phyloP scores from a whole-genome alignment of 2,888 invertebrate genomes.

The Corythucha ciliata region DNA sequence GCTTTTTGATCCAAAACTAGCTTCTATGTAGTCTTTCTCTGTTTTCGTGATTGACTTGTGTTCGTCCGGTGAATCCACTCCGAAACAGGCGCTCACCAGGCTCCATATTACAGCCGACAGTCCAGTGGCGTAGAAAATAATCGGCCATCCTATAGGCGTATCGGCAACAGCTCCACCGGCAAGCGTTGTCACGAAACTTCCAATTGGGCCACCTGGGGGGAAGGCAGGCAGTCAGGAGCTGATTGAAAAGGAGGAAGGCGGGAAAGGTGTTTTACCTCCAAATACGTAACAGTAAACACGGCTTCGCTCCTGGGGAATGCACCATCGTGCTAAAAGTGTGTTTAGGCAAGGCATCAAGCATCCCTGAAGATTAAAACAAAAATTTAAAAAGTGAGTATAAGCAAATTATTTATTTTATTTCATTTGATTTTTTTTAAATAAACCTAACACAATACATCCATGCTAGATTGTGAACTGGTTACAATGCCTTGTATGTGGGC shows the following conservation, averaged over 20 bases:
- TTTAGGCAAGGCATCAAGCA: conserved; percentile 14
- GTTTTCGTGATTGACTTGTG: conserved; percentile 16
- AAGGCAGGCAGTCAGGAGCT: too few relatives aligned
- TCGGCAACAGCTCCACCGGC: conserved; percentile 61
- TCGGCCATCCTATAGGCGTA: conserved; percentile 62
- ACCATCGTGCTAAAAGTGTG: conserved; percentile 58
- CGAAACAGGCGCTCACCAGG: conserved; percentile 1
- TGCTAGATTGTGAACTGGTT: too few relatives aligned
- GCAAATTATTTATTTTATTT: too few relatives aligned
- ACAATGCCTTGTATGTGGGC: too few relatives aligned
- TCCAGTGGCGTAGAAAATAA: conserved; percentile 61
- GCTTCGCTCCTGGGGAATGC: conserved; percentile 59
- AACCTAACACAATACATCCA: too few relatives aligned
- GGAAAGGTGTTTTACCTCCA: too few relatives aligned
- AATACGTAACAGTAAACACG: conserved; percentile 43
- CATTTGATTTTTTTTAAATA: too few relatives aligned
- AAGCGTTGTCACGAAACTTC: conserved; percentile 64
- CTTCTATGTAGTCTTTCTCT: conserved; percentile 17
- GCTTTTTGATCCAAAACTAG: conserved; percentile 12
- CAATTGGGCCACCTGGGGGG: conserved; percentile 54
- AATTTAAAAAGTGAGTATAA: not conserved
- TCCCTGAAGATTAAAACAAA: conserved; percentile 1
- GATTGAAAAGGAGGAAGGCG: too few relatives aligned
- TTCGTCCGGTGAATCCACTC: conserved; percentile 8
- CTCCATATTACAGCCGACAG: conserved; percentile 7